Conservation (phyloP, 2,113 vertebrate species). For the Burhinus bistriatus region DNA sequence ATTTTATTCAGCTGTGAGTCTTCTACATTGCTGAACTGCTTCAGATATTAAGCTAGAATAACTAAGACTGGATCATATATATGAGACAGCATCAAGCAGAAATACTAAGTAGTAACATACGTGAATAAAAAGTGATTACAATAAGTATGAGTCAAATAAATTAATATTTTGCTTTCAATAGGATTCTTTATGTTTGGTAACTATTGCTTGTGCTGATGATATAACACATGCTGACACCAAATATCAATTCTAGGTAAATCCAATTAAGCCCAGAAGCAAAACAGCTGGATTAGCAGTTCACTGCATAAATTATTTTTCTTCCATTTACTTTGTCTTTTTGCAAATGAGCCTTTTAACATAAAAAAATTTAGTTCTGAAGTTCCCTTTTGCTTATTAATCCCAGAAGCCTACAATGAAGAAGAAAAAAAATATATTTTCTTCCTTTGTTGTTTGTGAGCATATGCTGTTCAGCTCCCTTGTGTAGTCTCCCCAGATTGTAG, state of each 20-base stretch:
- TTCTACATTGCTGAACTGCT: background rate
- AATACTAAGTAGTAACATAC: background rate
- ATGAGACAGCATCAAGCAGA: background rate
- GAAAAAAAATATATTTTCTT: background rate
- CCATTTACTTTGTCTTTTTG: slow-evolving; percentile 70
- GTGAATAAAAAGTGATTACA: slow-evolving; percentile 55
- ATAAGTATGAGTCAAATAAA: slow-evolving; percentile 35
- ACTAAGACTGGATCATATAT: background rate
- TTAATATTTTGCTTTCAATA: slow-evolving; percentile 35
- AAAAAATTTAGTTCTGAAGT: slow-evolving; percentile 52
- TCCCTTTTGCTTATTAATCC: slow-evolving; percentile 57
- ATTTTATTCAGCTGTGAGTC: background rate
- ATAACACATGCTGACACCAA: slow-evolving; percentile 68
- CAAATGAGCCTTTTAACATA: slow-evolving; percentile 70
- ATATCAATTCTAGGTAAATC: slow-evolving; percentile 74
- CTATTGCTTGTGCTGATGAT: slow-evolving; percentile 51
- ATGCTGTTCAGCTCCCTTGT: background rate
- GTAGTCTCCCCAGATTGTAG: background rate
- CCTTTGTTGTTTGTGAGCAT: background rate
- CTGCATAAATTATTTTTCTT: slow-evolving; percentile 73
- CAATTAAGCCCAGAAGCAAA: slow-evolving; percentile 74
- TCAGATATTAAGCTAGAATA: background rate
- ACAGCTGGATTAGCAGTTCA: slow-evolving; percentile 71
- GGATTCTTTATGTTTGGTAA: slow-evolving; percentile 38
- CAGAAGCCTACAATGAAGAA: slow-evolving; percentile 45